Base-by-base conservation (phyloP, 53 echinoderm and acorn worm species). In the Arbacia lixula region DNA sequence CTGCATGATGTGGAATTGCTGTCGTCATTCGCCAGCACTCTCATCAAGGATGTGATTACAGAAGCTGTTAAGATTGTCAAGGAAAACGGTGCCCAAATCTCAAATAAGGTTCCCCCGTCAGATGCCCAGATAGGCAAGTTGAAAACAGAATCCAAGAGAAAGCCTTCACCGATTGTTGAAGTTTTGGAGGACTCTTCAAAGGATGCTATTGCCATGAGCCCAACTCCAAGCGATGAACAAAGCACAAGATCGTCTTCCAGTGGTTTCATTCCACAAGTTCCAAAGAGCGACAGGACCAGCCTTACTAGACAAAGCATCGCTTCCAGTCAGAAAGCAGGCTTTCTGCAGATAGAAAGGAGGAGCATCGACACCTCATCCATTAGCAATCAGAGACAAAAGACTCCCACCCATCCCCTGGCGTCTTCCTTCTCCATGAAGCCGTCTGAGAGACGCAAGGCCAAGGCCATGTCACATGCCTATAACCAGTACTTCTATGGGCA, bases 401-500 rank as follows among this genome's bases (percentile, higher is more conserved):
- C 82, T 32, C 28, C 46, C 12, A 16, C 50, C 41, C 43, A 34
- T n/a, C 82, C 82, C 2, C 64, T 81, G 9, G 82, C 62, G 49
- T 81, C 82, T 30, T 62, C 82, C 62, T 81, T 81, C 31, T 62
- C 82, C 29, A 16, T 26, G 14, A 50, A 52, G 62, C 82, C 82
- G 46, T 81, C 82, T 27, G 82, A 81, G 24, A 81, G 64, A 19
- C 63, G 82, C 20, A 81, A 81, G 21, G 19, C 62, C 26, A 81
- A 51, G 82, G 31, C 40, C 62, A 35, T 43, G 41, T 81, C 82
- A 30, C 28, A 49, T 24, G 82, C 82, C 30, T 81, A 81, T 50
- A 63, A 81, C 46, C 64, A 81, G 22, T 81, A 81, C 43, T 81
- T 50, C 82, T 81, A 40, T 63, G 82, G 82, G 6, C 82, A 81